A percentile compares a stretch with the other conserved stretches of the same genome.
Evolutionary conservation across 2,113 vertebrate genomes (phyloP).

Genomic region (Ptyas mucosa): DNA sequence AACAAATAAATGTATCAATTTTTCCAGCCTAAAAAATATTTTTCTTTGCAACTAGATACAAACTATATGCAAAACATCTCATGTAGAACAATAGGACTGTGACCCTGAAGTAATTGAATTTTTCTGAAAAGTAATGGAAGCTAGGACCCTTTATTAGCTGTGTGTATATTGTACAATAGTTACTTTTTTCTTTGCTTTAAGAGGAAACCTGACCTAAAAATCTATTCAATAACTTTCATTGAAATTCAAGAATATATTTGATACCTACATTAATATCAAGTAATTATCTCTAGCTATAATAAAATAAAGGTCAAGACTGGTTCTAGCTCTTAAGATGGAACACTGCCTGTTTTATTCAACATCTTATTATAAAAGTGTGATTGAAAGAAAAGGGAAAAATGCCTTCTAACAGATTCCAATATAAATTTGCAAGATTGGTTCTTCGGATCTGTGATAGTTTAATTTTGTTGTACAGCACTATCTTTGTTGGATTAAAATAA

Average conservation of each 20-base stretch:
- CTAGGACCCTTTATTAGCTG: not conserved
- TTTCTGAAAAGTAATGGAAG: slow-evolving; percentile 35
- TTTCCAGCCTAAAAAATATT: not conserved
- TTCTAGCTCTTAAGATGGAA: slow-evolving; percentile 52
- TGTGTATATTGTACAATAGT: not conserved
- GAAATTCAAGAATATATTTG: slow-evolving; percentile 56
- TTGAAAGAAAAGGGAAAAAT: slow-evolving; percentile 46
- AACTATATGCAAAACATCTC: slow-evolving; percentile 30
- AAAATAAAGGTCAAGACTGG: slow-evolving; percentile 62
- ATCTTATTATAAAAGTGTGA: slow-evolving; percentile 53
- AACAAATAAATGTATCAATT: not conserved
- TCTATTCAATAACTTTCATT: slow-evolving; percentile 41
- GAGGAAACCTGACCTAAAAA: slow-evolving; percentile 6
- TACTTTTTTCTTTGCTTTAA: not conserved
- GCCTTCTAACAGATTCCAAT: slow-evolving; percentile 32
- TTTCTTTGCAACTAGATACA: slow-evolving; percentile 19
- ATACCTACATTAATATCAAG: slow-evolving; percentile 56
- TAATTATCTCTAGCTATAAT: slow-evolving; percentile 66
- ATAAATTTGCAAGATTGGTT: slow-evolving; percentile 20
- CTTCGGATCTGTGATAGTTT: slow-evolving; percentile 12
- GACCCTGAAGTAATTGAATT: slow-evolving; percentile 30
- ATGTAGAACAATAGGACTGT: slow-evolving; percentile 30
- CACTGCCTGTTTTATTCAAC: slow-evolving; percentile 58
- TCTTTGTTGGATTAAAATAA: slow-evolving; percentile 13
- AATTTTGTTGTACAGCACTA: slow-evolving; percentile 26